Conservation (phyloP, 2,797 vertebrate genomes). For the Taenioides sp. region DNA sequence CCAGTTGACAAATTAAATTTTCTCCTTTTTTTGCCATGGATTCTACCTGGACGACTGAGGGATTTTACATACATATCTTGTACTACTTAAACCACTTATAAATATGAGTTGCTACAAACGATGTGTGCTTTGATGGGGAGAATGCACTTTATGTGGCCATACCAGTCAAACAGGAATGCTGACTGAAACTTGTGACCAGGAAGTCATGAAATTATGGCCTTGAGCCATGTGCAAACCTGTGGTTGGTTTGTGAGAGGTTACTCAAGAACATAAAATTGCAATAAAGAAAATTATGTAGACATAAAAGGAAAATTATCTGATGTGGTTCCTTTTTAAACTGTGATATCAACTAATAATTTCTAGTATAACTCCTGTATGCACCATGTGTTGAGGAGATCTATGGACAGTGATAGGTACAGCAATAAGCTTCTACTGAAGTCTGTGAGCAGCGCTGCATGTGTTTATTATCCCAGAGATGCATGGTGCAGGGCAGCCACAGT, state of each 20-base stretch:
- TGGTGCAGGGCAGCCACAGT: slow-evolving; percentile 62
- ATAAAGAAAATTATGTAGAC: background rate
- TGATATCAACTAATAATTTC: background rate
- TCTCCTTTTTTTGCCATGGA: too few species aligned
- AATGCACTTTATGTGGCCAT: too few species aligned
- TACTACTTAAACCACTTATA: background rate
- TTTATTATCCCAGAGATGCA: slow-evolving; percentile 64
- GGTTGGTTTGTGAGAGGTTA: background rate
- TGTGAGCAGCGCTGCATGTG: slow-evolving; percentile 63
- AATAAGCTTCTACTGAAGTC: slow-evolving; percentile 61
- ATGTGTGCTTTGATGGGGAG: too few species aligned
- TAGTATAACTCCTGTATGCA: background rate
- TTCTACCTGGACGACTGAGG: too few species aligned
- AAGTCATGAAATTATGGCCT: background rate
- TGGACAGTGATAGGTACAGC: slow-evolving; percentile 25
- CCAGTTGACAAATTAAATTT: too few species aligned
- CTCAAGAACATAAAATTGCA: background rate
- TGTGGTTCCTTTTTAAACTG: background rate
- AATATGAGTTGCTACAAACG: background rate
- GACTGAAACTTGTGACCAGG: background rate
- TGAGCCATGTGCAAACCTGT: background rate
- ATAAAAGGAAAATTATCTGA: background rate
- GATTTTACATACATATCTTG: background rate
- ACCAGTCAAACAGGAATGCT: slow-evolving; percentile 1
- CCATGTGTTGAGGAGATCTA: background rate